Base-by-base conservation (phyloP, 2,797 vertebrate genomes). In the Danionella dracula region DNA sequence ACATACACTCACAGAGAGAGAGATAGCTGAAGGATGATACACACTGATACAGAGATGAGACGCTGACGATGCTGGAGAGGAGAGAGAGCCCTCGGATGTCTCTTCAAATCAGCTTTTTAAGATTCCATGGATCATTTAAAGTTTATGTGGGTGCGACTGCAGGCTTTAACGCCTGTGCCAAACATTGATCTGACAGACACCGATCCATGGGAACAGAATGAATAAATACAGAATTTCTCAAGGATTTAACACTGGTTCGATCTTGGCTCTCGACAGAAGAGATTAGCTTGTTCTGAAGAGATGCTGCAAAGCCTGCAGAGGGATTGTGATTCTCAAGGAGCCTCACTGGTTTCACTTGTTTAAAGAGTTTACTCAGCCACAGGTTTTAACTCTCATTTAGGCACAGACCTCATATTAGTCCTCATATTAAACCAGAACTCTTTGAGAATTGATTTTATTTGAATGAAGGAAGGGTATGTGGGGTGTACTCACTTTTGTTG, bases 11-110 rank as follows among this genome's bases (percentile, higher is more conserved):
- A n/a, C n/a, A n/a, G n/a, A n/a, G n/a, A n/a, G n/a, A 6, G 44
- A 58, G 46, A 64, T 35, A 17, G 16, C 38, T 70, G 45, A 42
- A 45, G 37, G 20, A 65, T 64, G 68, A 51, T 35, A 31, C 31
- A 38, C 21, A 20, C 41, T 13, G 42, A 65, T 51, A 64, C 27
- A 1, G 20, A 44, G 54, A 70, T 34, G 32, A 48, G 51, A 35
- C 27, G 45, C 12, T 45, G 27, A 46, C 48, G n/a, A 29, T 54
- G 37, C 20, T 1, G 7, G 6, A 15, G 49, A 60, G 15, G 41
- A 4, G 6, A 15, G 49, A 60, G 15, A 32, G 29, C 38, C 17
- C 32, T 21, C 63, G 44, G 37, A 64, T 27, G 53, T n/a, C 49
- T 37, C 15, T 49, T 29, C 49, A 12, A 35, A 37, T 41, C 21